phyloP scores from a whole-genome alignment of 2,888 invertebrate species.

The Drosophila meridiana region DNA sequence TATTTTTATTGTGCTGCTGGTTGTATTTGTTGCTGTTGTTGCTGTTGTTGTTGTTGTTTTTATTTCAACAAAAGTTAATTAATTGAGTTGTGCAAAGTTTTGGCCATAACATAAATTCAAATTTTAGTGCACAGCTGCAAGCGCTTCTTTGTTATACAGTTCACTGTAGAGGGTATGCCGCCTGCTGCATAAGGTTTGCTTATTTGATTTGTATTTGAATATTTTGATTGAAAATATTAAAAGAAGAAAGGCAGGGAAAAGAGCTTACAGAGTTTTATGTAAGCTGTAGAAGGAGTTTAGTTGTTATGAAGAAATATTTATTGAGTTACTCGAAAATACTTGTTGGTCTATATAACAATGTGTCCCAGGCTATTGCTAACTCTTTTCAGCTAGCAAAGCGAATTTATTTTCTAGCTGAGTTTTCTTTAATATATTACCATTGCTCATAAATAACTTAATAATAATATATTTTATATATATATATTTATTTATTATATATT shows the following conservation, averaged over 20 bases:
- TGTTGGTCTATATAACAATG: too few species aligned
- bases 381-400: neutral
- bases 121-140: constrained; percentile 57
- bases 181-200: neutral
- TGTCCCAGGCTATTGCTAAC: too few species aligned
- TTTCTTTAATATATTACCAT: neutral
- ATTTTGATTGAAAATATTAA: neutral
- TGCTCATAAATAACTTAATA: neutral
- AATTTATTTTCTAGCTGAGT: too few species aligned
- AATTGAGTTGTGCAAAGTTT: constrained; percentile 80
- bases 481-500: neutral
- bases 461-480: neutral
- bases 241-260: too few species aligned
- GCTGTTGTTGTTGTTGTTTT: constrained; percentile 39
- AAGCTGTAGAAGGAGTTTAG: fast-evolving
- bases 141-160: constrained; percentile 19
- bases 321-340: neutral
- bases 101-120: constrained; percentile 78
- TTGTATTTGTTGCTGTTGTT: constrained; percentile 38
- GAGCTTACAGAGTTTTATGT: neutral
- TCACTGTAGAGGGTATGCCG: constrained; percentile 7
- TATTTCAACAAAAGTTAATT: constrained; percentile 77
- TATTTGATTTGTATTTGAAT: neutral
- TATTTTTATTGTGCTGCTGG: constrained; percentile 45
- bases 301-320: neutral